Base-by-base conservation (phyloP, 2,113 vertebrate genomes). In the Cyanistes caeruleus region DNA sequence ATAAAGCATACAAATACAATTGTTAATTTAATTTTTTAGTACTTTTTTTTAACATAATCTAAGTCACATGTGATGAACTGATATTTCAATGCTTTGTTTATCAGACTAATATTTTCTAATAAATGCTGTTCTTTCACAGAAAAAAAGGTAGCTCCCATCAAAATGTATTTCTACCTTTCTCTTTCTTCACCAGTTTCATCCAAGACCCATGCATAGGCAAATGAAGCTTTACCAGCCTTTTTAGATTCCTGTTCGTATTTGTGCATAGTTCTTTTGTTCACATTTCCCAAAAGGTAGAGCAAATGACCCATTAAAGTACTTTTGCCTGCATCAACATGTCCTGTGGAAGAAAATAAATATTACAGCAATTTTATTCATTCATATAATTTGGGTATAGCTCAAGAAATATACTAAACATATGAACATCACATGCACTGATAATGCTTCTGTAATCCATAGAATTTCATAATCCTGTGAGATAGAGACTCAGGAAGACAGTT, bases 211-310 rank as follows among this genome's bases (percentile, higher is more conserved):
- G 99, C 99, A 78, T 99, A 99, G 24, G 99, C 99, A 94, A 99
- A 99, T 0, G 99, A 99, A 70, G 99, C 99, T 96, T 99, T 99
- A 68, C 99, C 99, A 60, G 99, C 99, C 96, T 99, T 99, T 97
- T 99, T 99, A 17, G 99, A 99, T 89, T 99, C 99, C 78, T 99
- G 99, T 93, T 99, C 99, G 0, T 99, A 99, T 97, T 99, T 99
- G 97, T 99, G 99, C 99, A 99, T 99, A 93, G 99, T 99, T 96
- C 99, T 98, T 98, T 99, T 99, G 98, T 99, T 99, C 95, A 99
- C 99, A 46, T 99, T 98, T 77, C 99, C 99, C 98, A 99, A 98
- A 92, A 99, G 98, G 94, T 99, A 99, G 46, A 99, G 98, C 78
- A 99, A 97, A 97, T 99, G 99, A 76, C 99, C 99, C 99, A 99